Evolutionary conservation across 2,797 vertebrate species (phyloP), one percentile per base, ranked within the genome.

Genomic region (Sebastes minor): DNA sequence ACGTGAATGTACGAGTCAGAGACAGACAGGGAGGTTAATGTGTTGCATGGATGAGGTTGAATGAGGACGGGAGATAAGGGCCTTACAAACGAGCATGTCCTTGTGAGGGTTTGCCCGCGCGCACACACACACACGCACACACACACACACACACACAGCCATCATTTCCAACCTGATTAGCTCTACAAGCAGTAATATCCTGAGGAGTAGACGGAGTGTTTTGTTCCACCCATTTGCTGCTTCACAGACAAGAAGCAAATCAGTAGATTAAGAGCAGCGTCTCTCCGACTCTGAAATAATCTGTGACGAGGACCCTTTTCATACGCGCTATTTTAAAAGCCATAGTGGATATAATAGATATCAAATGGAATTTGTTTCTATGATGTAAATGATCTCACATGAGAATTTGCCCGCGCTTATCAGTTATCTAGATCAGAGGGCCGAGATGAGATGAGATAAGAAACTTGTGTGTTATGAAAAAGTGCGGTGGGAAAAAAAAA

Each of bases 141-240:
- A 1, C 42, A 8, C 16, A 3, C 72, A 32, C 4, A 4, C 27
- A 35, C 62, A 72, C 81, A 68, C 23, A 52, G 9, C 35, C 86
- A 78, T 91, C 78, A 88, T 84, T 88, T 84, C 76, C 79, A 90
- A 76, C 83, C 85, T 88, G 88, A 93, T 91, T 90, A 91, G 88
- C 86, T 91, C 78, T 72, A 89, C 88, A 91, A 90, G 90, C 87
- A 60, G 88, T 65, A 89, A 90, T 91, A 92, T 92, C 90, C 89
- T 82, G 85, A 91, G 78, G 85, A 81, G 80, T 74, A 86, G 87
- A 86, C 74, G 6, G 65, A 82, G 71, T 88, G 83, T 87, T 93
- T 92, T 91, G 84, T 91, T 93, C 80, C 81, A 83, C 80, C 85
- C 85, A 87, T 91, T 87, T 90, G 80, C 69, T 14, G 71, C 75